Evolutionary conservation across 2,797 vertebrate species (phyloP).

Genomic region (Botia almorhae): DNA sequence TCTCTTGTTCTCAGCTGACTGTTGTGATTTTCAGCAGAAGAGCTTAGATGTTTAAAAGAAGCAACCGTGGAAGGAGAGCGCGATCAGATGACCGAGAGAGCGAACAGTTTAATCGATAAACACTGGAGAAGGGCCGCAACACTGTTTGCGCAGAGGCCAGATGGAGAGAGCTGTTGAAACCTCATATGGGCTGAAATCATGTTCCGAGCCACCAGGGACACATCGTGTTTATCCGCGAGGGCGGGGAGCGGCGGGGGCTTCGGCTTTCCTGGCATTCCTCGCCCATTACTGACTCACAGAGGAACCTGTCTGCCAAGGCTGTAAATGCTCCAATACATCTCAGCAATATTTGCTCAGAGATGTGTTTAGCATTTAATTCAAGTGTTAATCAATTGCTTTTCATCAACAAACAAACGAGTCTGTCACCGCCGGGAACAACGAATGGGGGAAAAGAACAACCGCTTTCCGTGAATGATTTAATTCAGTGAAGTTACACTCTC

Average conservation of each 20-base stretch:
- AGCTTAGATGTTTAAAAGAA: conserved; percentile 14
- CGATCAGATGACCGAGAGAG: conserved; percentile 55
- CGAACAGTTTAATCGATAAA: conserved; percentile 53
- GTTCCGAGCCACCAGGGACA: conserved; percentile 46
- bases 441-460: not conserved
- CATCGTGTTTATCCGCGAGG: conserved; percentile 36
- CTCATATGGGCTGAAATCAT: conserved; percentile 46
- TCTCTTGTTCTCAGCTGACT: not conserved
- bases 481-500: conserved; percentile 7
- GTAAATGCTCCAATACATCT: conserved; percentile 49
- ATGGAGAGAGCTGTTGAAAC: conserved; percentile 56
- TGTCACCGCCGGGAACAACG: conserved; percentile 4
- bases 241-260: conserved; percentile 22
- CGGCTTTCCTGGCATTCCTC: conserved; percentile 35
- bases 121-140: conserved; percentile 36
- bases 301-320: conserved; percentile 67
- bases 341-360: conserved; percentile 26
- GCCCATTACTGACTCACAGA: conserved; percentile 61
- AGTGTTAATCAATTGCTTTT: conserved; percentile 46
- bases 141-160: conserved; percentile 43
- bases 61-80: conserved; percentile 28
- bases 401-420: conserved; percentile 34
- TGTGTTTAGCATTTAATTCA: conserved; percentile 41
- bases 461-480: not conserved
- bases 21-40: conserved; percentile 1